These are phyloP conservation scores for Morelia viridis DNA, from an alignment of 2,797 vertebrate genomes.

Conservation along the genomic window DNA sequence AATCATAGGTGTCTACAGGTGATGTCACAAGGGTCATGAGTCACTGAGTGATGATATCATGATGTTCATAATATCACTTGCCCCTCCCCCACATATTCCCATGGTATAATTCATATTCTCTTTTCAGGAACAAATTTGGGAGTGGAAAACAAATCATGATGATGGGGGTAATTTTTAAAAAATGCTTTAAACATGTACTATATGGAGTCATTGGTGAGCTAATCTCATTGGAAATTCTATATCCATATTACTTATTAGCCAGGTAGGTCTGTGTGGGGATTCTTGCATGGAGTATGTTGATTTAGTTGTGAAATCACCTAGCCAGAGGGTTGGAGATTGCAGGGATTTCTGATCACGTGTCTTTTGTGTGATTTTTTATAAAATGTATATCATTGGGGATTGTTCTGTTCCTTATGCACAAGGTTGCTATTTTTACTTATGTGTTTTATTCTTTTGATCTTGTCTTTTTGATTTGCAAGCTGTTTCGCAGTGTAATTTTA, in stretches of 20 bases:
- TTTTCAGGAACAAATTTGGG: too few species aligned
- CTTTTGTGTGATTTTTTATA: neutral
- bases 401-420: neutral
- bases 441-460: neutral
- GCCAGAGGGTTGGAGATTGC: neutral
- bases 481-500: neutral
- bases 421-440: neutral
- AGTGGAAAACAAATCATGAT: too few species aligned
- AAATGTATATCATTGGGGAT: neutral
- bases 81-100: too few species aligned
- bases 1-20: too few species aligned
- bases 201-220: neutral
- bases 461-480: neutral
- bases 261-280: neutral
- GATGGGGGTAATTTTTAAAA: too few species aligned
- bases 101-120: too few species aligned
- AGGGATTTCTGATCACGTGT: neutral
- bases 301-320: neutral
- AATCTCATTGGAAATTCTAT: neutral
- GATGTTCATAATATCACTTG: too few species aligned
- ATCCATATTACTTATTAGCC: neutral
- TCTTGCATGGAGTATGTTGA: neutral
- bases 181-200: neutral
- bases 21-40: too few species aligned
- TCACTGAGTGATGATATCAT: too few species aligned